Evolutionary conservation across 2,113 vertebrate genomes (phyloP).

Genomic region (Solenodon paradoxus): DNA sequence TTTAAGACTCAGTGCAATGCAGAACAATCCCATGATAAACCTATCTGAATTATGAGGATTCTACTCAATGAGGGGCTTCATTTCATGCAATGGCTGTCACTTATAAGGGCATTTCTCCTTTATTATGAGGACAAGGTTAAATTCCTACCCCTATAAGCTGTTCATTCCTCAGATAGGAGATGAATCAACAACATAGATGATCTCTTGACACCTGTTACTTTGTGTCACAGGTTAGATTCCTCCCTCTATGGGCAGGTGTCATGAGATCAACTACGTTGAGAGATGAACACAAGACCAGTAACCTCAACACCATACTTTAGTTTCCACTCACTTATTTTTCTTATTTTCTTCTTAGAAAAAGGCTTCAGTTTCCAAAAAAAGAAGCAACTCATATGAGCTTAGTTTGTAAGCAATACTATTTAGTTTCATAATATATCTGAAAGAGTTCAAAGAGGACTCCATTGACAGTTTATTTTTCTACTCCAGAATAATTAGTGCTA

Average conservation of each 20-base stretch:
- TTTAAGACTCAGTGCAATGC: not conserved
- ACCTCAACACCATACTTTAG: not conserved
- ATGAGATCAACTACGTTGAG: not conserved
- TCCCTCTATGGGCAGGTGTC: not conserved
- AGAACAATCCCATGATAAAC: not conserved
- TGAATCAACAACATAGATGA: no score
- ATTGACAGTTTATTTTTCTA: not conserved
- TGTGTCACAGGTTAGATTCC: no score
- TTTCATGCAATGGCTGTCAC: not conserved
- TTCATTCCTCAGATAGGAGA: no score
- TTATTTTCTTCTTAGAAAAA: not conserved
- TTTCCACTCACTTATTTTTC: not conserved
- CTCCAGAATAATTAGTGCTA: not conserved
- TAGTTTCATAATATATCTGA: not conserved
- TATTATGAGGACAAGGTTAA: not conserved
- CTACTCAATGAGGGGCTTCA: not conserved
- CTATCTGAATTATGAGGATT: not conserved
- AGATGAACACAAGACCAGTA: not conserved
- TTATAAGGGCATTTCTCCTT: not conserved
- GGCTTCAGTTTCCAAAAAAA: not conserved
- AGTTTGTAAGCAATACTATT: not conserved
- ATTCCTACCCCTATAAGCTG: rapidly evolving
- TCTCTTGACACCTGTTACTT: no score
- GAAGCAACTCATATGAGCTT: not conserved
- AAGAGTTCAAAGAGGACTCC: not conserved